A percentile compares a stretch with the other conserved stretches of the same genome.
These are phyloP conservation scores for Drosophila longiperda DNA, from an alignment of 2,888 invertebrate genomes.

Conservation along the genomic window DNA sequence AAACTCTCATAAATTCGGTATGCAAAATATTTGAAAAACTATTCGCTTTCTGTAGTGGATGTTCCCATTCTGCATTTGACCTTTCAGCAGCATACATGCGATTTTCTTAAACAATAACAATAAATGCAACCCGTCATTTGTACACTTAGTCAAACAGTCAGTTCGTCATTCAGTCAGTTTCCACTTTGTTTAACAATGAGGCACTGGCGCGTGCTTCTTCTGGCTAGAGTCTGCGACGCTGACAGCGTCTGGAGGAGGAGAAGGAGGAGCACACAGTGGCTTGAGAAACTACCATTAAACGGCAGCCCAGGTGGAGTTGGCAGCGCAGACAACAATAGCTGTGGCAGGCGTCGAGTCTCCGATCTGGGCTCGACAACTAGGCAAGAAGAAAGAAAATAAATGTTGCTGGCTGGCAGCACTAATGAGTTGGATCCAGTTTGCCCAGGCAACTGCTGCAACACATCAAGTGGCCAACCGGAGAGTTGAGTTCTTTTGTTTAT, in stretches of 20 bases:
- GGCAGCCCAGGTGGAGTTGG: conserved; percentile 63
- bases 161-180: conserved; percentile 50
- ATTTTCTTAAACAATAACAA: conserved; percentile 59
- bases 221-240: conserved; percentile 48
- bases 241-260: conserved; percentile 40
- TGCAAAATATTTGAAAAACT: background rate
- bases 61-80: conserved; percentile 51
- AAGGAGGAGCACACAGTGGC: conserved; percentile 43
- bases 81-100: conserved; percentile 42
- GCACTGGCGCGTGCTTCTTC: conserved; percentile 71
- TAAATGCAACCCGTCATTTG: conserved; percentile 44
- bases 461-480: conserved; percentile 24
- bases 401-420: conserved; percentile 35
- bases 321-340: conserved; percentile 61
- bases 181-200: conserved; percentile 48
- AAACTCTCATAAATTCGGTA: background rate
- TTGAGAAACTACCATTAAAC: conserved; percentile 41
- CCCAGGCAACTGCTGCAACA: conserved; percentile 30
- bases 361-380: conserved; percentile 32
- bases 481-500: conserved; percentile 42
- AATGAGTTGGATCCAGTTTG: conserved; percentile 43
- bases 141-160: conserved; percentile 50
- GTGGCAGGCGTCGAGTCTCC: conserved; percentile 26
- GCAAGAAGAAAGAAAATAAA: conserved; percentile 30
- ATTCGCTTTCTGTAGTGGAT: background rate